A percentile compares a stretch with the other conserved stretches of the same genome.
Conservation (phyloP, 2,797 vertebrate species). For the Erithacus rubecula region DNA sequence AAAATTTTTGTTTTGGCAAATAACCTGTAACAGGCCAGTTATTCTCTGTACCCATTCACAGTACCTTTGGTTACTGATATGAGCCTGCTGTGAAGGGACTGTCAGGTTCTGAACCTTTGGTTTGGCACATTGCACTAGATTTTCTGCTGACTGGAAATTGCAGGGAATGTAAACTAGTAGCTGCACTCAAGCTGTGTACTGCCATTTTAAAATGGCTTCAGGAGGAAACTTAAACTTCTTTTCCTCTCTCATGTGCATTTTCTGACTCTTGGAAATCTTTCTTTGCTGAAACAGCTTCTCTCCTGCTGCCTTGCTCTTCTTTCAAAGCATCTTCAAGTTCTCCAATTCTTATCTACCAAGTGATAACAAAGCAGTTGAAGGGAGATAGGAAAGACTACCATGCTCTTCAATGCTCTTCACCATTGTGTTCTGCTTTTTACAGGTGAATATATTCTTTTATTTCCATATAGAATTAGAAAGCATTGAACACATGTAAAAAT, state of each 20-base stretch:
- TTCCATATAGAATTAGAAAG: background rate
- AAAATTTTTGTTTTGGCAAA: background rate
- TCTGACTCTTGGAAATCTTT: conserved; percentile 78
- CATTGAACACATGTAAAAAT: background rate
- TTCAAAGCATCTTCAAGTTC: conserved; percentile 83
- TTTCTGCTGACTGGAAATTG: background rate
- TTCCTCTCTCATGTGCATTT: conserved; percentile 74
- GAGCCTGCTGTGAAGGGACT: background rate
- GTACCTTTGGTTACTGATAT: background rate
- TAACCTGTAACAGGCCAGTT: background rate
- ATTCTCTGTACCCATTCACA: background rate
- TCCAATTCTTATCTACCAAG: conserved; percentile 73
- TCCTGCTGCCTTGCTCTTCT: conserved; percentile 75
- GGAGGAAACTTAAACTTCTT: conserved; percentile 66
- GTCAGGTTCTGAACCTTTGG: background rate
- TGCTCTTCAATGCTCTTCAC: background rate
- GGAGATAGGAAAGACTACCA: background rate
- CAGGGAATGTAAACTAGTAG: background rate
- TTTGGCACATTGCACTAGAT: background rate
- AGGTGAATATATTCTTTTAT: background rate
- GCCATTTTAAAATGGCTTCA: background rate
- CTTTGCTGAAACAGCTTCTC: conserved; percentile 78
- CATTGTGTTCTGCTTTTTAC: background rate
- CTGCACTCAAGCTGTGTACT: background rate
- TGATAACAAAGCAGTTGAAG: conserved; percentile 36